Conservation (phyloP, 2,113 vertebrate species). For the Thinocorus orbignyianus region DNA sequence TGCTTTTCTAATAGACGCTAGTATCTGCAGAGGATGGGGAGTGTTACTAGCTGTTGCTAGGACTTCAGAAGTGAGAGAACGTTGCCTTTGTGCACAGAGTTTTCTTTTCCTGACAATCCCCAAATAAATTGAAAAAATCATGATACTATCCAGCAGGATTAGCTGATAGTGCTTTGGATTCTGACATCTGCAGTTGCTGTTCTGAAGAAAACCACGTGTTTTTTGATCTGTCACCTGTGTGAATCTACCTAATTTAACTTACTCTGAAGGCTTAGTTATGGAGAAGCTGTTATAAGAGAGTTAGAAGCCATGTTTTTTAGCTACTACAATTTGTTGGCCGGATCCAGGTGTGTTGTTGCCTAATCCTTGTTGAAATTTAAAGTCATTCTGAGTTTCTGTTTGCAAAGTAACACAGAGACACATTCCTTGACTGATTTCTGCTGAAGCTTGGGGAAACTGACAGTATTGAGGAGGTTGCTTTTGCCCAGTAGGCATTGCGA, state of each 20-base stretch:
- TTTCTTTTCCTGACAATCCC: not conserved
- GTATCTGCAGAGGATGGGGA: not conserved
- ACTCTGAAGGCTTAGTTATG: not conserved
- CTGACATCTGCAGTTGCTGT: not conserved
- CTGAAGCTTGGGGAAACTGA: not conserved
- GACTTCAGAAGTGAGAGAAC: not conserved
- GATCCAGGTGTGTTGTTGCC: not conserved
- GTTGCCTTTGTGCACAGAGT: not conserved
- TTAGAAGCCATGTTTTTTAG: not conserved
- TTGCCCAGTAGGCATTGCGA: not conserved
- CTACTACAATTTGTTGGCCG: not conserved
- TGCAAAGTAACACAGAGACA: not conserved
- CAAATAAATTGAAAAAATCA: not conserved
- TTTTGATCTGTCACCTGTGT: not conserved
- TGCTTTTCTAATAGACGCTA: not conserved
- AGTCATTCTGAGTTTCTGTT: not conserved
- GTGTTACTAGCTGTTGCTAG: not conserved
- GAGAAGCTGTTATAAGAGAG: not conserved
- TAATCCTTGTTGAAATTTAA: not conserved
- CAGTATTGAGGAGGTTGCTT: not conserved
- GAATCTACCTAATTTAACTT: not conserved
- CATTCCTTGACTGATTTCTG: not conserved
- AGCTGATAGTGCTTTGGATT: not conserved
- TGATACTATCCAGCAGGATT: not conserved
- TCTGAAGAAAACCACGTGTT: not conserved